Conservation (phyloP, 2,113 vertebrate species). For the Corapipo altera region DNA sequence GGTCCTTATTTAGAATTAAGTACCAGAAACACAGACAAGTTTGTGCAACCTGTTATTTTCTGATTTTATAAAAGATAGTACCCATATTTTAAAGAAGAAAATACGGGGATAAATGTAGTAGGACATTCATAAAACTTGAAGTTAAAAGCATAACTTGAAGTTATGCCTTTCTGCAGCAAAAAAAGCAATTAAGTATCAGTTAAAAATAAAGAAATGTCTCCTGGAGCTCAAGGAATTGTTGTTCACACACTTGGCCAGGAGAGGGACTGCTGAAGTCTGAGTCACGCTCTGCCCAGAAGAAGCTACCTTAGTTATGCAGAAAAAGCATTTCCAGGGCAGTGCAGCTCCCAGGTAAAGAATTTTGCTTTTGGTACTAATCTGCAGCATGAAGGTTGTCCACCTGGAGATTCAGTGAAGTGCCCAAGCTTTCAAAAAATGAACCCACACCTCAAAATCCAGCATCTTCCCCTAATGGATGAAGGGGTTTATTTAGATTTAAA, state of each 20-base stretch:
- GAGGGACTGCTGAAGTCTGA: slow-evolving; percentile 47
- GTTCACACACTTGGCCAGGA: slow-evolving; percentile 41
- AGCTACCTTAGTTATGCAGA: neutral
- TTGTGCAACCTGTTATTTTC: neutral
- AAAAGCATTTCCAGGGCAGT: neutral
- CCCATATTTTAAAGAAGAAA: neutral
- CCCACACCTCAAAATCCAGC: neutral
- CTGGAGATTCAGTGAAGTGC: neutral
- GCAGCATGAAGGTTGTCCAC: neutral
- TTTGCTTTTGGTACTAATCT: neutral
- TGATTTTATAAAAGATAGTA: neutral
- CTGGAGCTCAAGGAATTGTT: neutral
- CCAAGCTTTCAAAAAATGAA: neutral
- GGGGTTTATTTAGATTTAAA: neutral
- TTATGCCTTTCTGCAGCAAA: neutral
- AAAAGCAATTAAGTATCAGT: neutral
- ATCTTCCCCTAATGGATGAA: neutral
- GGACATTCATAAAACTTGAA: neutral
- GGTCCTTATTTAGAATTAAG: neutral
- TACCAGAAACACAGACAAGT: neutral
- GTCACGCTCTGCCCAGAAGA: neutral
- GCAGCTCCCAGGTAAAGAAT: neutral
- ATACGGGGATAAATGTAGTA: neutral
- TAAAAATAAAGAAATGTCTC: neutral
- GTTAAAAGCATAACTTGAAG: neutral